phyloP scores from a whole-genome alignment of 1,140 invertebrate genomes.

The Drosophila pectinifera region DNA sequence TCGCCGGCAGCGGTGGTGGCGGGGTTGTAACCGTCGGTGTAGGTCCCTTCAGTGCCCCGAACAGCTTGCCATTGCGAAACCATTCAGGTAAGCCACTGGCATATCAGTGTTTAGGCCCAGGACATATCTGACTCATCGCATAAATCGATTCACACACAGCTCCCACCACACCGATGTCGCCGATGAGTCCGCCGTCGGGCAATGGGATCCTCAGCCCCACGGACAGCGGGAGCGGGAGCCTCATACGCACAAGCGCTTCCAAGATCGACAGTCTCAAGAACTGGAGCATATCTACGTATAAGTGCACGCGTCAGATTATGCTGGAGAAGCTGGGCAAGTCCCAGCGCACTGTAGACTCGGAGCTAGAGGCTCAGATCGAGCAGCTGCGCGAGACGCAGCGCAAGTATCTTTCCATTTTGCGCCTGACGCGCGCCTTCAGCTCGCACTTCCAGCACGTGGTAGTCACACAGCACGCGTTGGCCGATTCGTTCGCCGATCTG shows the following conservation, averaged over 20 bases:
- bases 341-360: conserved; percentile 91
- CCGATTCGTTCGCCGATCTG: conserved; percentile 94
- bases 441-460: conserved; percentile 96
- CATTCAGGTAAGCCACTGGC: conserved; percentile 75
- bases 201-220: conserved; percentile 65
- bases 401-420: conserved; percentile 95
- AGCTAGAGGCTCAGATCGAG: conserved; percentile 97
- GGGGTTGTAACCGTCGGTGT: not conserved
- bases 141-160: conserved; percentile 41
- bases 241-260: conserved; percentile 88
- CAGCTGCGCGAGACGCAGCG: conserved; percentile 96
- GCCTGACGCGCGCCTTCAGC: conserved; percentile 92
- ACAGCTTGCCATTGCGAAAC: conserved; percentile 85
- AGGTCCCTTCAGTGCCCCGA: conserved; percentile 62
- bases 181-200: conserved; percentile 85
- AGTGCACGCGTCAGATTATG: conserved; percentile 97
- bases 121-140: not conserved
- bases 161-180: conserved; percentile 84
- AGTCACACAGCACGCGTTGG: conserved; percentile 89
- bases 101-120: not conserved
- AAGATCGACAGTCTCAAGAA: conserved; percentile 96
- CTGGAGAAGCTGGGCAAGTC: conserved; percentile 97
- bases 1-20: conserved; percentile 17
- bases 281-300: conserved; percentile 98
- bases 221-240: conserved; percentile 83